Conservation (phyloP, 2,888 invertebrate species). For the Synergus laeviventris region DNA sequence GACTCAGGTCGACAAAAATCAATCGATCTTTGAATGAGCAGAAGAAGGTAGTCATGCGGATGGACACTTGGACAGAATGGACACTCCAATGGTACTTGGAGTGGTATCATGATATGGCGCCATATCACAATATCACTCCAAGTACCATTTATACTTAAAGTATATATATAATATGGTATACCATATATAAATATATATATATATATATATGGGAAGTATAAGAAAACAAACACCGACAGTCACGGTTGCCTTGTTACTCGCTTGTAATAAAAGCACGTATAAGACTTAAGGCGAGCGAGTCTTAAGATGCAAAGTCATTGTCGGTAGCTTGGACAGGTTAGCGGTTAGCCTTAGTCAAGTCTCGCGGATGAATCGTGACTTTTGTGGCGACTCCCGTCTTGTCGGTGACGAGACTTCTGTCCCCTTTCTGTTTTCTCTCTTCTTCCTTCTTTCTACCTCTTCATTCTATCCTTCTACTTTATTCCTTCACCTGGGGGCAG, state of each 20-base stretch:
- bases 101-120: conserved; percentile 47
- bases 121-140: no score
- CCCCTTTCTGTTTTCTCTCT: background rate
- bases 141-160: no score
- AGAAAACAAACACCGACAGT: conserved; percentile 44
- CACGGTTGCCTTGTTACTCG: conserved; percentile 35
- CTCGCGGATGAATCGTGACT: conserved; percentile 34
- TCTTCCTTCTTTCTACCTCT: conserved; percentile 40
- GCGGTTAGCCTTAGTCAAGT: conserved; percentile 19
- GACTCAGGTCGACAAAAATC: conserved; percentile 15
- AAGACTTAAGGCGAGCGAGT: conserved; percentile 36
- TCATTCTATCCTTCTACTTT: conserved; percentile 37
- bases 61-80: conserved; percentile 44
- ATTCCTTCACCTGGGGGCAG: background rate
- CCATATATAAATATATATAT: background rate
- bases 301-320: conserved; percentile 43
- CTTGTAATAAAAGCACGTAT: conserved; percentile 40
- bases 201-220: no score
- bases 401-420: conserved; percentile 34
- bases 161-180: no score
- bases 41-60: conserved; percentile 50
- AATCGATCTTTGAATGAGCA: conserved; percentile 12
- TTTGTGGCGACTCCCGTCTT: conserved; percentile 22
- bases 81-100: conserved; percentile 50
- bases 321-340: conserved; percentile 41